Conservation (phyloP, 2,113 vertebrate genomes). For the Pandion haliaetus region DNA sequence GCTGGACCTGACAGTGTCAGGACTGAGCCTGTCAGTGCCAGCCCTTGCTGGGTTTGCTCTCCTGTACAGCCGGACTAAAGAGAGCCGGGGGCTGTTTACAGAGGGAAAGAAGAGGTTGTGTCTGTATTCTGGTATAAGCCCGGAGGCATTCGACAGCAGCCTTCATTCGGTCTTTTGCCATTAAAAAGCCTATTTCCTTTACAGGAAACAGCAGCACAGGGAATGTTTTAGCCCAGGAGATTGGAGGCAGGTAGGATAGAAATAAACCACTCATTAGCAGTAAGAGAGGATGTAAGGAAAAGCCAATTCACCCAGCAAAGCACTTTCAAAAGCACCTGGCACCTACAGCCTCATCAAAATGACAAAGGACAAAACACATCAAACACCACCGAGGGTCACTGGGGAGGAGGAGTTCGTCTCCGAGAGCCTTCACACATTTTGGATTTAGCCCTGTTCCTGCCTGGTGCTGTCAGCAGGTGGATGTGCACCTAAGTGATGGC, state of each 20-base stretch:
- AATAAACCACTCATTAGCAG: background rate
- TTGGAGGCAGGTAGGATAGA: background rate
- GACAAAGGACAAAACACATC: background rate
- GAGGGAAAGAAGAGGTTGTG: background rate
- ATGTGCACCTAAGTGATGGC: background rate
- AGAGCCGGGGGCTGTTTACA: background rate
- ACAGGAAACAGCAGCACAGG: background rate
- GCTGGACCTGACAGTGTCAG: background rate
- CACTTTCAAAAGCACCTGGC: background rate
- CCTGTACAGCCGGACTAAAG: background rate
- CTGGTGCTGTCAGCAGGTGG: background rate
- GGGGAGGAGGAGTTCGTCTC: background rate
- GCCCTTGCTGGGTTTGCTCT: background rate
- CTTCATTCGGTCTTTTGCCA: background rate
- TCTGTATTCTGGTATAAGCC: background rate
- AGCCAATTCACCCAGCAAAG: background rate
- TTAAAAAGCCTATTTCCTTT: background rate
- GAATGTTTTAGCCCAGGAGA: background rate
- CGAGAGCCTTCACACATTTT: background rate
- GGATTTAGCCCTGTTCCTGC: background rate
- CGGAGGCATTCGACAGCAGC: background rate
- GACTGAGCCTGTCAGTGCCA: background rate
- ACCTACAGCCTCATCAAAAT: background rate
- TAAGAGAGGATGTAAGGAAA: background rate
- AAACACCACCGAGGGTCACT: background rate